A percentile compares a stretch with the other conserved stretches of the same genome.
Evolutionary conservation across 2,113 vertebrate genomes (phyloP).

Genomic region (Entelurus aequoreus): DNA sequence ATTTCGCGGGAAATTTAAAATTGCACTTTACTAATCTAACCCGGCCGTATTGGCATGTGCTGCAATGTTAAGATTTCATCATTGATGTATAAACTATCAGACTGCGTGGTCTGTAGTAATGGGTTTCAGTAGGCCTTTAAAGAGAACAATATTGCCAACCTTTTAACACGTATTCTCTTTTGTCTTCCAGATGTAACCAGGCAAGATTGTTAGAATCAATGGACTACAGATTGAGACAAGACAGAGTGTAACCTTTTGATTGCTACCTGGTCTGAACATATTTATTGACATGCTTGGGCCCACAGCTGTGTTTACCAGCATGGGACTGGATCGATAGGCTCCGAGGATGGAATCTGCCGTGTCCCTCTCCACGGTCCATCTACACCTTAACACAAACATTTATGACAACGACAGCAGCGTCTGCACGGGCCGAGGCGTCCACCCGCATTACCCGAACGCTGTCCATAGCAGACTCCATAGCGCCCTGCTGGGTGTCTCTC

Average conservation of each 20-base stretch:
- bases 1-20: no score
- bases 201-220: slow-evolving; percentile 12
- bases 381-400: slow-evolving; percentile 19
- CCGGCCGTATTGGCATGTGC: no score
- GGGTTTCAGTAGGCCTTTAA: no score
- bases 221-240: slow-evolving; percentile 5
- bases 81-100: no score
- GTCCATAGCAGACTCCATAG: slow-evolving; percentile 50
- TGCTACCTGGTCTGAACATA: neutral
- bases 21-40: no score
- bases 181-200: slow-evolving; percentile 42
- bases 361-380: slow-evolving; percentile 25
- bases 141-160: neutral
- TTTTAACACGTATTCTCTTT: slow-evolving; percentile 8
- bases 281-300: neutral
- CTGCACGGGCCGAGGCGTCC: slow-evolving; percentile 24
- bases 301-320: slow-evolving; percentile 29
- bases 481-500: slow-evolving; percentile 72
- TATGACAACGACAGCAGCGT: slow-evolving; percentile 27
- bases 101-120: no score
- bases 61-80: no score
- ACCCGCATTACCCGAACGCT: slow-evolving; percentile 3
- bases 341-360: slow-evolving; percentile 3
- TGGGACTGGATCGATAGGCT: slow-evolving; percentile 39
- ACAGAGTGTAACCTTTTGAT: neutral